Base-by-base conservation (phyloP, 2,888 invertebrate genomes). In the Philereme vetulata region DNA sequence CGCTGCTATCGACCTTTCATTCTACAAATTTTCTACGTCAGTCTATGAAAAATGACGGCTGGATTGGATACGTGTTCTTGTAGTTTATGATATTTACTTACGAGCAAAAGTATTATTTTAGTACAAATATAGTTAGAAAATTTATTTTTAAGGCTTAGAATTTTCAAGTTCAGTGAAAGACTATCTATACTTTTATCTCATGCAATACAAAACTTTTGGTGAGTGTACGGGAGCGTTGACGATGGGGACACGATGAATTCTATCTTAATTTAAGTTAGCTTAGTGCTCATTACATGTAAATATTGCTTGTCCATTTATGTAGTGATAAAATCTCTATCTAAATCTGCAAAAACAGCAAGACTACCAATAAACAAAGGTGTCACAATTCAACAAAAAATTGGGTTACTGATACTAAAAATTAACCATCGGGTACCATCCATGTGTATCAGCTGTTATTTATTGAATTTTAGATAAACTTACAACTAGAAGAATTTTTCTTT, bases 61-160 rank as follows among this genome's bases (percentile, higher is more conserved):
- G 80, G 79, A 77, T 88, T 91, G 81, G 88, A 91, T 92, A 92
- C 91, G 91, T 92, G 90, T 92, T 89, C 90, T 79, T 86, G 88
- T 90, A 82, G 85, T 87, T 90, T 91, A 91, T 91, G 91, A 92
- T 92, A 92, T 91, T 92, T 92, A 92, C 89, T 92, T 92, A 92
- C 89, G 90, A 83, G 87, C 43, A 85, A 88, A 86, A 90, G 85
- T 89, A 86, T 84, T 88, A 86, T 67, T 76, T 77, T 85, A 84
- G 78, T 86, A 83, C 78, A 83, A 82, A 75, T 74, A 74, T 82
- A 80, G 77, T 81, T 80, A 52, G n/a, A 34, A 57, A 56, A 52
- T 70, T 74, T 78, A 80, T 74, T 75, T 62, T 72, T 76, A 75
- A 74, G 78, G 76, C 45, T 54, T 42, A 78, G 79, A 75, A 72